Conservation (phyloP, 2,113 vertebrate genomes). For the Fukomys damarensis region DNA sequence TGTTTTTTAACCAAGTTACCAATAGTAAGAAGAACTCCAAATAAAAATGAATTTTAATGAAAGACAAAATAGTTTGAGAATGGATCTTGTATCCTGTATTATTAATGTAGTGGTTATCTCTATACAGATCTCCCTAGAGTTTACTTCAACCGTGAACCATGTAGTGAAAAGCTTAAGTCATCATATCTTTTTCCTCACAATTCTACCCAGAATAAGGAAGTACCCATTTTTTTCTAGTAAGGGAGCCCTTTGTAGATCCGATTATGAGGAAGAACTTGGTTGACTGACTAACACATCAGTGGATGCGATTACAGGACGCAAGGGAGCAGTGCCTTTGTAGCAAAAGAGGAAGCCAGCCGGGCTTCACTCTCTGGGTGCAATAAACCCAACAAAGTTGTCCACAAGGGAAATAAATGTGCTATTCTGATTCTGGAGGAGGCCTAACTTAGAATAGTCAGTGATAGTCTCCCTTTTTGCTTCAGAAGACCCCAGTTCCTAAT, state of each 20-base stretch:
- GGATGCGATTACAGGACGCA: accelerated
- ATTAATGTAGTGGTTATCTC: accelerated
- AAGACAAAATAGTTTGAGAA: accelerated
- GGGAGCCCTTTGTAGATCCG: background rate
- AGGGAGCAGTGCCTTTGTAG: background rate
- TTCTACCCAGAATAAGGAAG: background rate
- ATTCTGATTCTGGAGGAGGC: background rate
- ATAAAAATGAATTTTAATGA: background rate
- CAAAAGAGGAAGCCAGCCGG: accelerated
- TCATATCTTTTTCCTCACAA: background rate
- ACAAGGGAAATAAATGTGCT: accelerated
- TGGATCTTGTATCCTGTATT: accelerated
- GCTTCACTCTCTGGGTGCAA: accelerated
- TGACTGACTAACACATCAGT: accelerated
- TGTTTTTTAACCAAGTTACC: background rate
- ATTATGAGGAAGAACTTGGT: accelerated
- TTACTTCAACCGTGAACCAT: accelerated
- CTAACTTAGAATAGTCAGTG: background rate
- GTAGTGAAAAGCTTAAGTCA: background rate
- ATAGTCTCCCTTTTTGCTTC: background rate
- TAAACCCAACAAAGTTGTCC: accelerated
- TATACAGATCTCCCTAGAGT: accelerated
- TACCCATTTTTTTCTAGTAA: background rate
- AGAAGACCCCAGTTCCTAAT: background rate
- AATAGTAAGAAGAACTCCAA: background rate